Evolutionary conservation across 2,113 vertebrate genomes (phyloP), one percentile per base, ranked within the genome.

Genomic region (Egretta garzetta): DNA sequence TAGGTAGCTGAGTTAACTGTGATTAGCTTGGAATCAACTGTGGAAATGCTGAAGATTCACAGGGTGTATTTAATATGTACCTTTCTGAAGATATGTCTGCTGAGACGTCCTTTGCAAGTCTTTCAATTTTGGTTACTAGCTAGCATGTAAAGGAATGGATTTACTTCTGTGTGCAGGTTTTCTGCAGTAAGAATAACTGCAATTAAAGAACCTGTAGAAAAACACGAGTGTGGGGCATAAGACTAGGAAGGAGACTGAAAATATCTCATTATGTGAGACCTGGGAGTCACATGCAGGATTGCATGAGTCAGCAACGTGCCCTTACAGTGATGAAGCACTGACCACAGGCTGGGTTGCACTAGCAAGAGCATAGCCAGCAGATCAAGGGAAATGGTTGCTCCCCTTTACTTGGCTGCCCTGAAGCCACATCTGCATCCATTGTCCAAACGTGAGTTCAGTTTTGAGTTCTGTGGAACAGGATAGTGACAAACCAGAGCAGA

Each of bases 261-360:
- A 88, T 91, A 55, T 8, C 88, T 92, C n/a, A 24, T 92, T 93
- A 60, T 68, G 27, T 96, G 93, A 91, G 96, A 91, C 73, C 67
- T 80, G 72, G 43, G 72, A 92, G 83, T 93, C 33, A 8, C 60
- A 68, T 75, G 72, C 47, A 84, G 77, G 52, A 58, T 52, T 75
- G n/a, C 2, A 9, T 91, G 89, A 94, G 77, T 96, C 96, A 96
- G 84, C 93, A 80, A 12, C 3, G 0, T 91, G 74, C 77, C 60
- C 74, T 91, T 55, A 53, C 3, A 7, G 62, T 80, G 95, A 87
- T 76, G 95, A 87, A 85, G 91, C 80, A 53, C 60, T 81, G 94
- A 95, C 90, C 93, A 80, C 89, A 91, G 79, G 6, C 80, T 75
- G 60, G 24, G 39, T 81, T 91, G 80, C 81, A 23, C 62, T 85